Evolutionary conservation across 2,797 vertebrate genomes (phyloP).

Genomic region (Sphenopsis melanotis): DNA sequence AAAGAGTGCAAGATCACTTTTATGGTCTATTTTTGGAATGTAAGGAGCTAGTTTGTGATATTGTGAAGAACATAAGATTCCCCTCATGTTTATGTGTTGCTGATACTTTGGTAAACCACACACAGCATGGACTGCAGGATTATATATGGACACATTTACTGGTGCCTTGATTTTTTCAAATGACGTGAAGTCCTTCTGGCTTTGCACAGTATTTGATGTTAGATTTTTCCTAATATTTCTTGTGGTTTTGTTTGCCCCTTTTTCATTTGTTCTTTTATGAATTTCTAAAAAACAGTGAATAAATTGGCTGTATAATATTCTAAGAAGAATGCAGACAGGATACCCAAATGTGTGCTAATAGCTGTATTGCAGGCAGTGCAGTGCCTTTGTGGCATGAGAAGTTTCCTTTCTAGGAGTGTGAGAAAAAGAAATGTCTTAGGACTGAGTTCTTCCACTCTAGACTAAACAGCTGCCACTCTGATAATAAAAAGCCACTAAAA

Average conservation of each 20-base stretch:
- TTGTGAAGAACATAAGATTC: neutral
- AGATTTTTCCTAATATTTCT: neutral
- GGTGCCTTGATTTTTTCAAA: neutral
- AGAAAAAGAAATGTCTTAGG: neutral
- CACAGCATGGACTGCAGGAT: neutral
- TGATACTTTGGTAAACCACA: neutral
- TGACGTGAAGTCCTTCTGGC: neutral
- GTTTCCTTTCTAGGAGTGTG: neutral
- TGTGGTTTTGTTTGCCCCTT: rapidly evolving
- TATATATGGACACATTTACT: neutral
- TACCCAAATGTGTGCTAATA: neutral
- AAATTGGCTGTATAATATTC: neutral
- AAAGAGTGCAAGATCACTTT: neutral
- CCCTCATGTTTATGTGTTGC: neutral
- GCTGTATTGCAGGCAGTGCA: neutral
- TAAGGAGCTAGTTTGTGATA: neutral
- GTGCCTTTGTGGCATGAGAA: neutral
- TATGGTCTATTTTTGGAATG: neutral
- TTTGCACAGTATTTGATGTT: rapidly evolving
- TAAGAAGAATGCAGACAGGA: neutral
- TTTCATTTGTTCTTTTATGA: neutral
- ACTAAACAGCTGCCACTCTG: neutral
- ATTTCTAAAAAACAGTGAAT: neutral
- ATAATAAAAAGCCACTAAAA: neutral
- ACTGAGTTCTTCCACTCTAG: neutral